phyloP scores from a whole-genome alignment of 2,113 vertebrate genomes.

The Lepus europaeus region DNA sequence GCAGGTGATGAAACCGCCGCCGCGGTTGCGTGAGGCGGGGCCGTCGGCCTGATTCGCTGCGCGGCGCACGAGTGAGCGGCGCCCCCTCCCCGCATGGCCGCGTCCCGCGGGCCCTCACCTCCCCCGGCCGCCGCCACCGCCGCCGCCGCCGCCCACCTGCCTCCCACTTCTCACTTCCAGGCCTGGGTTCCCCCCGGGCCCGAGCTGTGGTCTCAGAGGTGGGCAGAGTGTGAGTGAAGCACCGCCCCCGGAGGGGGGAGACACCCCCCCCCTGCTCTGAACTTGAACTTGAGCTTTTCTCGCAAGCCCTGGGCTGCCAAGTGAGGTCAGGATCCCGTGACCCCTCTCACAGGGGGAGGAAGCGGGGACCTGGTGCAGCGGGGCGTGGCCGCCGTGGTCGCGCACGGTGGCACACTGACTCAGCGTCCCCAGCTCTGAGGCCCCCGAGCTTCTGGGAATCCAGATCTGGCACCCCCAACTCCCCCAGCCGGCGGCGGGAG shows the following conservation, averaged over 20 bases:
- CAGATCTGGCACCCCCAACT: too few species aligned
- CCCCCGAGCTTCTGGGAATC: background rate
- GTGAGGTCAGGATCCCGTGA: background rate
- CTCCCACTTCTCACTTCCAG: conserved; percentile 79
- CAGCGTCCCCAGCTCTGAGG: background rate
- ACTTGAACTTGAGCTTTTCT: background rate
- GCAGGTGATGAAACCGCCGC: conserved; percentile 82
- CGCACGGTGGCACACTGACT: background rate
- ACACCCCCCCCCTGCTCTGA: background rate
- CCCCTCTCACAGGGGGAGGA: background rate
- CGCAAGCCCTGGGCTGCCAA: background rate
- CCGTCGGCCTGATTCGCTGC: background rate
- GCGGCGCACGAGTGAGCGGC: background rate
- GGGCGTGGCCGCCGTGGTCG: background rate
- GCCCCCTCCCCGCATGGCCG: conserved; percentile 57
- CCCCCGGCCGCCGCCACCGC: background rate
- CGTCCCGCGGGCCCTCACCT: conserved; percentile 24
- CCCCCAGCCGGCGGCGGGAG: background rate
- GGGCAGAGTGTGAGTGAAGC: too few species aligned
- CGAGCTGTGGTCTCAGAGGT: background rate
- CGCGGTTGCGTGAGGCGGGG: conserved; percentile 72
- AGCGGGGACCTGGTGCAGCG: background rate
- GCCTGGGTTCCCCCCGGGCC: background rate
- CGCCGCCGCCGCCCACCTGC: conserved; percentile 56
- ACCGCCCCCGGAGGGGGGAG: too few species aligned